Percentiles rank a stretch among this genome's conserved stretches.
Conservation (phyloP, 2,113 vertebrate species). For the Ctenodactylus gundi region DNA sequence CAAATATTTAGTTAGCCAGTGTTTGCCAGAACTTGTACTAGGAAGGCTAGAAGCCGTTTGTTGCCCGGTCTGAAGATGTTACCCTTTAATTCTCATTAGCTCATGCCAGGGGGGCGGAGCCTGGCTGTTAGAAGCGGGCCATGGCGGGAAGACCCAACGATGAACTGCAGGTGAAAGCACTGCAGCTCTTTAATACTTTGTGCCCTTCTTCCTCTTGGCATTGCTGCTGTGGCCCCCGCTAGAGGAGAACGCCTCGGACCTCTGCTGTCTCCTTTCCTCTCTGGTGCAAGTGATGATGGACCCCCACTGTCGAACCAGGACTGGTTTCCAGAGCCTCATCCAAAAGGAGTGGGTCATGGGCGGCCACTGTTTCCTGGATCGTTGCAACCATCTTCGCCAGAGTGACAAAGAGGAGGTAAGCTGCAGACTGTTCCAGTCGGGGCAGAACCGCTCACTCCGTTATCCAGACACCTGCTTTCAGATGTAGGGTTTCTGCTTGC, state of each 20-base stretch:
- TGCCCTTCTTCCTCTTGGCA: not conserved
- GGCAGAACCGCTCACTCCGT: not conserved
- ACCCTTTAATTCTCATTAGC: not conserved
- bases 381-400: slow-evolving; percentile 90
- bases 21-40: not conserved
- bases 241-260: slow-evolving; percentile 91
- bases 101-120: not conserved
- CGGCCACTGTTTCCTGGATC: slow-evolving; percentile 90
- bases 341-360: slow-evolving; percentile 93
- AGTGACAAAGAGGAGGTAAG: slow-evolving; percentile 90
- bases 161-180: not conserved
- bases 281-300: slow-evolving; percentile 94
- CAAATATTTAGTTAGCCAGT: fast-evolving
- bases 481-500: not conserved
- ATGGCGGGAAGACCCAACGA: not conserved
- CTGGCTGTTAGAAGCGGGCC: not conserved
- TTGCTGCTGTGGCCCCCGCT: slow-evolving; percentile 13
- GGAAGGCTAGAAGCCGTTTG: not conserved
- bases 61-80: not conserved
- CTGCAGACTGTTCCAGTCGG: fast-evolving
- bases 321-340: slow-evolving; percentile 91
- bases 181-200: not conserved
- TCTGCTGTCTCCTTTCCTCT: slow-evolving; percentile 90
- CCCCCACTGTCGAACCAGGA: slow-evolving; percentile 87
- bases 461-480: not conserved